Conservation (phyloP, 2,797 vertebrate species). For the Myiotriccus ornatus region DNA sequence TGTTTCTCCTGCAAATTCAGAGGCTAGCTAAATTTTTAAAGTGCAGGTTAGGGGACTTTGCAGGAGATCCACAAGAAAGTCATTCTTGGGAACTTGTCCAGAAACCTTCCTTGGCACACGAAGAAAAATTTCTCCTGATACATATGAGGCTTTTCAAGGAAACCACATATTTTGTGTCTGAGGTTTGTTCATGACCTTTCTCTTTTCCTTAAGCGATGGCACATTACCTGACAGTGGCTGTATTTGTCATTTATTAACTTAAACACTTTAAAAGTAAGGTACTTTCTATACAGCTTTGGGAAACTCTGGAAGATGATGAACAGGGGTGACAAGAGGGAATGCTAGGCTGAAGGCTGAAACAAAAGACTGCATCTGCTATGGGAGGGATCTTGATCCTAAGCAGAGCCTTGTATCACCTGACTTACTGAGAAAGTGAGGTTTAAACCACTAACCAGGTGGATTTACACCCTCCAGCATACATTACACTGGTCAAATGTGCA, state of each 20-base stretch:
- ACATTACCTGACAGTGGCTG: background rate
- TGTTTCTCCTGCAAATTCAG: background rate
- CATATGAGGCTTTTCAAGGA: slow-evolving; percentile 45
- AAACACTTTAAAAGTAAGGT: background rate
- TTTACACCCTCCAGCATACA: background rate
- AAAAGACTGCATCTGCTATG: background rate
- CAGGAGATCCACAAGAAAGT: background rate
- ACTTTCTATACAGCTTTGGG: background rate
- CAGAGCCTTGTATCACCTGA: background rate
- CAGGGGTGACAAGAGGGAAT: background rate
- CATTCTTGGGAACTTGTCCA: background rate
- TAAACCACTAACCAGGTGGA: background rate
- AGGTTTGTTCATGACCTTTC: slow-evolving; percentile 19
- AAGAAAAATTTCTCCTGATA: background rate
- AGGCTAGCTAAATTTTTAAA: background rate
- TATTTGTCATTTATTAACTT: background rate
- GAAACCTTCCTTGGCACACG: background rate
- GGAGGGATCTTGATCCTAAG: background rate
- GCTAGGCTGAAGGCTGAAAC: background rate
- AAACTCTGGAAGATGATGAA: background rate
- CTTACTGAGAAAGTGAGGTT: background rate
- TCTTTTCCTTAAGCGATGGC: background rate
- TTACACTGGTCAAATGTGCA: background rate
- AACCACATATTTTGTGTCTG: slow-evolving; percentile 12
- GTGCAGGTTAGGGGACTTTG: background rate